A percentile compares a stretch with the other conserved stretches of the same genome.
Conservation (phyloP, 2,888 invertebrate species). For the Muschampia staudingeri region DNA sequence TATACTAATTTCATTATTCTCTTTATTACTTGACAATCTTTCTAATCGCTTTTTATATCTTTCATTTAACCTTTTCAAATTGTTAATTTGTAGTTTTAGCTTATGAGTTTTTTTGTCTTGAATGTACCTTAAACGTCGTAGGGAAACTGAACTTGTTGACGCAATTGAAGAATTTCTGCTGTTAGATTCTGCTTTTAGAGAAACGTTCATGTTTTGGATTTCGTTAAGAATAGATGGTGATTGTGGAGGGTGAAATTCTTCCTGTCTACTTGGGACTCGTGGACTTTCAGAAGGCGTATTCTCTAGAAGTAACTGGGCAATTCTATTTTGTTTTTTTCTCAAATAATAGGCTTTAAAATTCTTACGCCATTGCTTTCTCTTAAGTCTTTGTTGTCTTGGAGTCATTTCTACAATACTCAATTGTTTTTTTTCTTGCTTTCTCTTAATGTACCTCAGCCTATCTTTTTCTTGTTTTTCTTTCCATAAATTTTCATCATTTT, state of each 20-base stretch:
- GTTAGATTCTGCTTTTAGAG: neutral
- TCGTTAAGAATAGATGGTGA: neutral
- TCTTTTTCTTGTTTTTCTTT: constrained; percentile 11
- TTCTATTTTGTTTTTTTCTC: neutral
- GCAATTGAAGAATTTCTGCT: neutral
- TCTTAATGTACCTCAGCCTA: neutral
- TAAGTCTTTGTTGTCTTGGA: neutral
- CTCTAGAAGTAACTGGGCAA: neutral
- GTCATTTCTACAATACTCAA: neutral
- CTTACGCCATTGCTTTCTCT: constrained; percentile 2
- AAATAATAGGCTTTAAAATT: constrained; percentile 1
- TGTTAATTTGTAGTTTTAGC: neutral
- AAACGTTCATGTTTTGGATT: neutral
- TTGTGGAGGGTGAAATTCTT: neutral
- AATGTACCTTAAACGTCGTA: neutral
- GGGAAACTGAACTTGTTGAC: neutral
- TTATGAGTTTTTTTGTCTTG: neutral
- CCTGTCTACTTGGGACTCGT: neutral
- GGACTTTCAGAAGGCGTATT: neutral
- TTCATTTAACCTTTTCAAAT: neutral
- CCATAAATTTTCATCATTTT: neutral
- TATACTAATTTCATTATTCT: neutral
- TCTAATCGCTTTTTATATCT: neutral
- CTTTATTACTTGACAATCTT: neutral
- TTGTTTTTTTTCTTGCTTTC: neutral